A percentile compares a stretch with the other conserved stretches of the same genome.
Conservation (phyloP, 1,140 invertebrate genomes). For the Leptoteleia sp. region DNA sequence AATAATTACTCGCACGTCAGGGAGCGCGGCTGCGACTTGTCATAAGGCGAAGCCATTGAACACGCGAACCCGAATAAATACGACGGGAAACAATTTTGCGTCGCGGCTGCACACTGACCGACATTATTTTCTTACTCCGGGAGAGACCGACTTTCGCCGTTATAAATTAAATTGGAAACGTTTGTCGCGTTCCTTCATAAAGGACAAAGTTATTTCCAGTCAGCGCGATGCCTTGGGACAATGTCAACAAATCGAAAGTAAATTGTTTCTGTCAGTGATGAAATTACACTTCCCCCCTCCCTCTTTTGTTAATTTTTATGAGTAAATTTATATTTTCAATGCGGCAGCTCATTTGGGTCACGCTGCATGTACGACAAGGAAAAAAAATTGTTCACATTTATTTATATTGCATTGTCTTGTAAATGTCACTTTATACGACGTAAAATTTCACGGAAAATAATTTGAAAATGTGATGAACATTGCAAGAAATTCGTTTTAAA, state of each 20-base stretch:
- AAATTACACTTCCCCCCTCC: background rate
- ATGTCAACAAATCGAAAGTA: slow-evolving; percentile 1
- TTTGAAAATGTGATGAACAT: too few species aligned
- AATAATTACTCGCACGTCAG: slow-evolving; percentile 28
- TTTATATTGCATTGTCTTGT: too few species aligned
- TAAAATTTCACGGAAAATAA: too few species aligned
- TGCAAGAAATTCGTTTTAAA: too few species aligned
- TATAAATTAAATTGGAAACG: slow-evolving; percentile 22
- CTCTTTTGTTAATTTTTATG: slow-evolving; percentile 11
- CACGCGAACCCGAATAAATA: slow-evolving; percentile 6
- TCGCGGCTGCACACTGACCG: background rate
- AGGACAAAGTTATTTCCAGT: slow-evolving; percentile 16
- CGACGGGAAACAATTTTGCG: background rate
- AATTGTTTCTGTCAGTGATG: slow-evolving; percentile 11
- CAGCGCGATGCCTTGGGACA: slow-evolving; percentile 3
- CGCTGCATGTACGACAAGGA: background rate
- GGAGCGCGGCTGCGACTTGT: background rate
- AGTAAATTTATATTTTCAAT: background rate
- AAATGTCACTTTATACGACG: too few species aligned
- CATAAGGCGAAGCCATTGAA: slow-evolving; percentile 16
- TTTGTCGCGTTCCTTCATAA: slow-evolving; percentile 5
- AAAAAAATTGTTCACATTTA: too few species aligned
- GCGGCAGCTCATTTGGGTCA: background rate
- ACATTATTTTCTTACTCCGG: background rate
- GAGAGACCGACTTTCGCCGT: background rate